Evolutionary conservation across 2,113 vertebrate genomes (phyloP), one percentile per base, ranked within the genome.

Genomic region (Andinoacara biseriatus): DNA sequence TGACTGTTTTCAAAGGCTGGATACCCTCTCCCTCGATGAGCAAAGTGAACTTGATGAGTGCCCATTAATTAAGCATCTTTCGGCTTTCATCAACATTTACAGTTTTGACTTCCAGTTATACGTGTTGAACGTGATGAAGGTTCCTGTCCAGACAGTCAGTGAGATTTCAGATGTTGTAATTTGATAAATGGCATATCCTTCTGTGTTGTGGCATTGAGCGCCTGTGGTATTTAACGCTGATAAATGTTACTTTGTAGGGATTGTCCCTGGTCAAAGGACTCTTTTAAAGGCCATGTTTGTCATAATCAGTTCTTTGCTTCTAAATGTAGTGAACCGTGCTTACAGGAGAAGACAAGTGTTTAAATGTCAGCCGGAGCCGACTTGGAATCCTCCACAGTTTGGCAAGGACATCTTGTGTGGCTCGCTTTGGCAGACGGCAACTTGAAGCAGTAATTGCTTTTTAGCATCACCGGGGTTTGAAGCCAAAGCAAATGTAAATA

Each of bases 231-330:
- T 90, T 78, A 92, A 90, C 88, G 75, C 87, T 86, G 90, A 94
- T 93, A 91, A 94, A 95, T 95, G 89, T 94, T 89, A 86, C 90
- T 90, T 93, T 91, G 75, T 86, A 79, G 86, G 80, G 84, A 85
- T 88, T 89, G 89, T 94, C 83, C 78, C 87, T 82, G 93, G 92
- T 94, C 93, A 95, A 89, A 94, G 83, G 90, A 83, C 84, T 88
- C 84, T 76, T 92, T 90, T 92, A 92, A 94, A 95, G 92, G 92
- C 90, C 92, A 90, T 82, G 90, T 92, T 94, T 94, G 92, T 94
- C 92, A 92, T 90, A 92, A 92, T 93, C 90, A 91, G 80, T 77
- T 67, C 77, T 87, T 81, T 74, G 87, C 86, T 87, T 81, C 78
- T 88, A 85, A 93, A 93, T 87, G 83, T 82, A 84, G 81, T 75